Base-by-base conservation (phyloP, 2,113 vertebrate species). In the Phylloscopus trochiloides region DNA sequence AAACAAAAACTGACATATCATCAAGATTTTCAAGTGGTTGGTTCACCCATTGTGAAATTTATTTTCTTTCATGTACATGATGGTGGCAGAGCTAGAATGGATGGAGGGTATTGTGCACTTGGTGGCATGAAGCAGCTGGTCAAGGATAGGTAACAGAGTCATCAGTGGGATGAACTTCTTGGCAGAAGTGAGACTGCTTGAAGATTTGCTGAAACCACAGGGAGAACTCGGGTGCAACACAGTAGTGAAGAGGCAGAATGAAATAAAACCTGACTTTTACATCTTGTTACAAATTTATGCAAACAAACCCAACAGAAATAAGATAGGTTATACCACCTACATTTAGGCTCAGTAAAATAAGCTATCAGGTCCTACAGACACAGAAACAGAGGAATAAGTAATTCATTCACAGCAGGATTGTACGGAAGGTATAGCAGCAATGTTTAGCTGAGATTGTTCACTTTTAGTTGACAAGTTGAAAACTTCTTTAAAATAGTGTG, bases 101-200 rank as follows among this genome's bases (percentile, higher is more conserved):
- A 32, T 43, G n/a, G 40, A 87, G 18, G 0, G 0, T 47, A 18
- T 5, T 47, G 32, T 32, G 32, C 4, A 0, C 32, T 76, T 36
- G 52, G 17, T 87, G 36, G 18, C 3, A 1, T 47, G 63, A 81
- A 52, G 50, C 11, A 72, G 24, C 31, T n/a, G 21, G 14, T 51
- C 34, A 81, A 61, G 31, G 40, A 47, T 51, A 47, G 24, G 12
- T 59, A 68, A 29, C 19, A 73, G 34, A 80, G 29, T 21, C 7
- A 51, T 38, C 21, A 57, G 17, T 14, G 50, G 20, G 26, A 38
- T 28, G 28, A 66, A 51, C 20, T 57, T 25, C 6, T n/a, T 9
- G 34, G 19, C 14, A 62, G 12, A 76, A 86, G 67, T 31, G 31
- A 71, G 1, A 80, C 22, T 74, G 24, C 83, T 73, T 61, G 48